Base-by-base conservation (phyloP, 2,888 invertebrate species). In the Pachymerium ferrugineum region DNA sequence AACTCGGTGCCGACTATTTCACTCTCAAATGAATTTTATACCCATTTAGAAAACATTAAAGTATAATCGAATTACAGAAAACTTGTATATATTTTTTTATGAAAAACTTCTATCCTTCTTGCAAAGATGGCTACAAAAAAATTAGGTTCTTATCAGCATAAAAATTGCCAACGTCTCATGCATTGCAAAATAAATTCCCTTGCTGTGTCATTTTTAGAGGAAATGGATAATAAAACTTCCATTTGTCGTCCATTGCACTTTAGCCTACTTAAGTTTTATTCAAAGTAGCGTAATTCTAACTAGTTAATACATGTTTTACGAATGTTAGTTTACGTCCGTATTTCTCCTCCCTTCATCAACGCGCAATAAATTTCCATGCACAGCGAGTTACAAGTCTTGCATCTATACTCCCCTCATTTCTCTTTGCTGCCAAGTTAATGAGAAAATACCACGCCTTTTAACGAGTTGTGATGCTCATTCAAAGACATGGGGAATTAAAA, bases 241-340 rank as follows among this genome's bases (percentile, higher is more conserved):
- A 54, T 54, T 54, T 25, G 54, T 54, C 54, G 54, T 25, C 54
- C 54, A 28, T 54, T 54, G 54, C 54, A 54, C 54, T 54, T 54
- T 54, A 22, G 22, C 28, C 54, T 28, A 54, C n/a, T 54, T 25
- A 25, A 25, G 25, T 54, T 25, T 54, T 28, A 54, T 25, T 54
- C 54, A 54, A 54, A 54, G 54, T 28, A n/a, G 38, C 54, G 25
- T 25, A 28, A 25, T 54, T 54, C 54, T 22, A 10, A 4, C 8
- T 3, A 54, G 28, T 25, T 14, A 28, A 54, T n/a, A n/a, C n/a
- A n/a, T n/a, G n/a, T n/a, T n/a, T n/a, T n/a, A n/a, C n/a, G n/a
- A n/a, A n/a, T n/a, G n/a, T n/a, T n/a, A n/a, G n/a, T n/a, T n/a
- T n/a, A n/a, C n/a, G n/a, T n/a, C n/a, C n/a, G n/a, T n/a, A n/a